Percentiles rank a stretch among this genome's conserved stretches.
Conservation (phyloP, 2,888 invertebrate species). For the Herminia tarsipennalis region DNA sequence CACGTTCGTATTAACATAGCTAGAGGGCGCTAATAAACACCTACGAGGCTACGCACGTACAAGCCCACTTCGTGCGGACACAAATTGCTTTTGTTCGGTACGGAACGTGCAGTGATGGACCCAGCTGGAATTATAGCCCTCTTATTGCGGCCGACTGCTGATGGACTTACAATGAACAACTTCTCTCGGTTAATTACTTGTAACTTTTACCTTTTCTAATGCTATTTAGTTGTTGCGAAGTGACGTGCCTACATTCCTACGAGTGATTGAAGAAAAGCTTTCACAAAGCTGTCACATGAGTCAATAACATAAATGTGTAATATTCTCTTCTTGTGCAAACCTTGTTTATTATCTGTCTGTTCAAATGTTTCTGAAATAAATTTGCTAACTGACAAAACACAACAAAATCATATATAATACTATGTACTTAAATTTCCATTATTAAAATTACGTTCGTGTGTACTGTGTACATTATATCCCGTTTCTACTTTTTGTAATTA, state of each 20-base stretch:
- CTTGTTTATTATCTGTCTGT: no score
- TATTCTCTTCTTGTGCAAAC: no score
- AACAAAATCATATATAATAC: no score
- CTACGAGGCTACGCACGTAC: constrained; percentile 80
- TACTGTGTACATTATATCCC: no score
- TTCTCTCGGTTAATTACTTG: constrained; percentile 60
- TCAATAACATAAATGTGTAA: no score
- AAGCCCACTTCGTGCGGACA: constrained; percentile 77
- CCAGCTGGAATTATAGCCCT: constrained; percentile 60
- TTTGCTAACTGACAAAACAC: no score
- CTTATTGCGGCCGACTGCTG: constrained; percentile 64
- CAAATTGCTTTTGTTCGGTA: constrained; percentile 83
- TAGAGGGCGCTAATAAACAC: constrained; percentile 78
- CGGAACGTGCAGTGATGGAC: constrained; percentile 71
- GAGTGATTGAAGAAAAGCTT: background rate
- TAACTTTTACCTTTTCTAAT: constrained; percentile 65
- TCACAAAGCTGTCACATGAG: no score
- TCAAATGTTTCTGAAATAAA: no score
- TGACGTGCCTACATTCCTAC: constrained; percentile 26
- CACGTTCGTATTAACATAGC: constrained; percentile 60
- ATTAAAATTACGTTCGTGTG: no score
- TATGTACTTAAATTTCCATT: no score
- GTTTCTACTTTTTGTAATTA: no score
- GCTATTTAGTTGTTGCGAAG: constrained; percentile 50
- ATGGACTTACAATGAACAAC: constrained; percentile 68